Base-by-base conservation (phyloP, 2,797 vertebrate genomes). In the Enteromius thamalakanensis region DNA sequence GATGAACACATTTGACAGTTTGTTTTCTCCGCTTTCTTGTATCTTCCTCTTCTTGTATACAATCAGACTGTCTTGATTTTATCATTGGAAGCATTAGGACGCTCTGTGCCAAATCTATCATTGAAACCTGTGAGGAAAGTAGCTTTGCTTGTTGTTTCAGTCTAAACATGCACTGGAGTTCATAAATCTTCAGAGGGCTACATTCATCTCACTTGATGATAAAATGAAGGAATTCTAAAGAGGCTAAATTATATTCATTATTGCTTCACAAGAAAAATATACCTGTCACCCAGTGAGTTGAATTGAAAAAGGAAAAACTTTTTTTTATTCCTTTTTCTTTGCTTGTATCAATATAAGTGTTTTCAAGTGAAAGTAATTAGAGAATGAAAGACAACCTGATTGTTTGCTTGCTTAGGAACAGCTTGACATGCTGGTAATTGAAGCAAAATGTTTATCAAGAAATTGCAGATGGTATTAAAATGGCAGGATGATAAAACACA, bases 321-420 rank as follows among this genome's bases (percentile, higher is more conserved):
- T 85, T 76, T 82, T 64, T 79, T 64, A 62, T 72, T 77, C 60
- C 62, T 69, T 82, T 83, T 83, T 76, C 55, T 67, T 69, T 68
- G 47, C 15, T 68, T 78, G 32, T 53, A 62, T 75, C 75, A 76
- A 76, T 53, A 34, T 32, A 45, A 34, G 37, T 45, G 40, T 74
- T 81, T 76, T 69, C 14, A 64, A 80, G 23, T 40, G 60, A 82
- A 76, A 53, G 34, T 74, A 70, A 83, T 47, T 70, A 21, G 76
- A 72, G 34, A 75, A 53, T 81, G 19, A 60, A 80, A 69, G 32
- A 76, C 58, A 68, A 49, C 70, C 47, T 34, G 32, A 76, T 80
- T 62, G 76, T 82, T 85, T 71, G 76, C 47, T 77, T 79, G 51
- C 53, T 72, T 71, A 51, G 58, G 76, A 65, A 29, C n/a, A 21